Evolutionary conservation across 2,797 vertebrate genomes (phyloP).

Genomic region (Enteromius treurensis): DNA sequence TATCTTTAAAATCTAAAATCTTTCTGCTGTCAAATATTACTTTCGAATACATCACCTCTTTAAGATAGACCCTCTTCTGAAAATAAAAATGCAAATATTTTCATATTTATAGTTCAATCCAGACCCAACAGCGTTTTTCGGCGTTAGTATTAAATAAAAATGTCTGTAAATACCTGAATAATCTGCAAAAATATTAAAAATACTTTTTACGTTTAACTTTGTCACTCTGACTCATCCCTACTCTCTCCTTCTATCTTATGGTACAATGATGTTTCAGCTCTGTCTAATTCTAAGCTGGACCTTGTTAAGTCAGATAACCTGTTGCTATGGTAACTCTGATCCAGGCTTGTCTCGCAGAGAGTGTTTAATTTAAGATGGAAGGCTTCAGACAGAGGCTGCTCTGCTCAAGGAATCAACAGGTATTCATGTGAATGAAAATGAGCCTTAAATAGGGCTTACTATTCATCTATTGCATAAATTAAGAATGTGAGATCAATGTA

Average conservation of each 20-base stretch:
- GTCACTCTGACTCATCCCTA: neutral
- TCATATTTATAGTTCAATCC: neutral
- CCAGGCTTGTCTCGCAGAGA: constrained; percentile 5
- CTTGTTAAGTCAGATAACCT: constrained; percentile 54
- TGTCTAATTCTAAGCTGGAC: constrained; percentile 47
- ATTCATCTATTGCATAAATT: constrained; percentile 22
- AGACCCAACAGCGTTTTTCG: neutral
- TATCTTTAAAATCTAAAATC: too few species aligned
- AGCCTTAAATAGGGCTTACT: constrained; percentile 25
- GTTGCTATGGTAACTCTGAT: constrained; percentile 61
- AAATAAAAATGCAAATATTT: neutral
- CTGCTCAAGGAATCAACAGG: constrained; percentile 26
- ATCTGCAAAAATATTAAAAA: neutral
- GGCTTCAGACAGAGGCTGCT: constrained; percentile 15
- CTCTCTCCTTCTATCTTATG: neutral
- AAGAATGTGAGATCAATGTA: constrained; percentile 24
- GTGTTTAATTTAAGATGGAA: constrained; percentile 32
- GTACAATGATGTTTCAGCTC: constrained; percentile 9
- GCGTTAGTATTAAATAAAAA: neutral
- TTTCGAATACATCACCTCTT: neutral
- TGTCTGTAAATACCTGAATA: neutral
- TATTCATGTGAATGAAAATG: constrained; percentile 35
- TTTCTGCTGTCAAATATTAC: neutral
- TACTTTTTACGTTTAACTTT: neutral
- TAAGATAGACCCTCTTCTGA: neutral